These are phyloP conservation scores for Octodon degus DNA, from an alignment of 2,113 vertebrate genomes.

Conservation along the genomic window DNA sequence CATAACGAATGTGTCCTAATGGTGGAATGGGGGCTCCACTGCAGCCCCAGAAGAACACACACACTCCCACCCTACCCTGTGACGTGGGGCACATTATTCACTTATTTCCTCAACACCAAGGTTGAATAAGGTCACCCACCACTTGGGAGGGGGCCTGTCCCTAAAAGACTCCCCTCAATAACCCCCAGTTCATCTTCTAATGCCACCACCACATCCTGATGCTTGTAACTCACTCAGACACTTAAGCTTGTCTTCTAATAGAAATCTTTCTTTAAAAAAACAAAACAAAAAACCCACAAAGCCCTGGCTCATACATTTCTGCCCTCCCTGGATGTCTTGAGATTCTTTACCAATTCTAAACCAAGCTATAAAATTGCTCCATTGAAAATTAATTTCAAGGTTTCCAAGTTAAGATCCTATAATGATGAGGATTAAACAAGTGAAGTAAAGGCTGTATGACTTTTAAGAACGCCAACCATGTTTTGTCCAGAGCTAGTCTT, in stretches of 20 bases:
- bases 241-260: not conserved
- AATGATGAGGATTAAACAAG: slow-evolving; percentile 13
- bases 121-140: not conserved
- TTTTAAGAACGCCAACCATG: not conserved
- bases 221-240: not conserved
- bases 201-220: not conserved
- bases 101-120: not conserved
- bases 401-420: not conserved
- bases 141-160: not conserved
- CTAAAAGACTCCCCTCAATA: not conserved
- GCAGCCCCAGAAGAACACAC: not conserved
- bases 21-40: not conserved
- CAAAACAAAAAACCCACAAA: not conserved
- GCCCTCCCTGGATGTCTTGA: not conserved
- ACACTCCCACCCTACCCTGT: not conserved
- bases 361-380: not conserved
- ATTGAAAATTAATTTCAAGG: not conserved
- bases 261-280: not conserved
- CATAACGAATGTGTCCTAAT: not conserved
- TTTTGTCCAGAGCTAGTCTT: not conserved
- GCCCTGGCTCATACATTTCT: not conserved
- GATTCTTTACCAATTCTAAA: not conserved
- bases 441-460: not conserved
- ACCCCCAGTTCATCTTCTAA: not conserved
- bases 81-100: not conserved